Percentiles rank a stretch among this genome's conserved stretches.
These are phyloP conservation scores for Lepus europaeus DNA, from an alignment of 2,113 vertebrate genomes.

Conservation along the genomic window DNA sequence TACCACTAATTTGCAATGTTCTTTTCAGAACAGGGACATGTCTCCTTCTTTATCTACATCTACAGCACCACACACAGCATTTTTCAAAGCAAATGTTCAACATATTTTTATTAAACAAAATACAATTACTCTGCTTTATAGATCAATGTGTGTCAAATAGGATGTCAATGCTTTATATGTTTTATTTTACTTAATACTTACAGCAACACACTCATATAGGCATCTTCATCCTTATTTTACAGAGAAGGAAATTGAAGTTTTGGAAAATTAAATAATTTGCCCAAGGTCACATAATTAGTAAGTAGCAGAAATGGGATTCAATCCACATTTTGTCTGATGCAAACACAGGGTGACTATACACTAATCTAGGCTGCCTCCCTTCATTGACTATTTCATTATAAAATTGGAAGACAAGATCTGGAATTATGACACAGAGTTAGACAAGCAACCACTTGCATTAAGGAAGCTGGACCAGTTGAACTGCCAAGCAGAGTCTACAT, in stretches of 20 bases:
- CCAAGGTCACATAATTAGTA: conserved; percentile 52
- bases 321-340: conserved; percentile 60
- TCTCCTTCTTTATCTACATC: neutral
- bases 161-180: neutral
- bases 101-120: neutral
- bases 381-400: conserved; percentile 55
- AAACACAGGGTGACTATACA: conserved; percentile 38
- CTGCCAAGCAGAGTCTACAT: conserved; percentile 69
- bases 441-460: conserved; percentile 67
- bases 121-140: neutral
- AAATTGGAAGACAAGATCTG: conserved; percentile 33
- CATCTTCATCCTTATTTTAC: conserved; percentile 44
- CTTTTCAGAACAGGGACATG: neutral
- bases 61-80: neutral
- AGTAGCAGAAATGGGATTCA: conserved; percentile 36
- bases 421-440: conserved; percentile 20
- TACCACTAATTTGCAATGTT: neutral
- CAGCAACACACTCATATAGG: conserved; percentile 7
- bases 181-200: conserved; percentile 27
- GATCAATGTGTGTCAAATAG: neutral
- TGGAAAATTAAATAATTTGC: conserved; percentile 44
- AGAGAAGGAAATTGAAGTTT: conserved; percentile 34
- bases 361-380: conserved; percentile 37
- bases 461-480: conserved; percentile 72
- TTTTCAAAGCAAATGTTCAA: neutral